Evolutionary conservation across 1,140 invertebrate genomes (phyloP), one percentile per base, ranked within the genome.

Genomic region (Sarcophaga bullata): DNA sequence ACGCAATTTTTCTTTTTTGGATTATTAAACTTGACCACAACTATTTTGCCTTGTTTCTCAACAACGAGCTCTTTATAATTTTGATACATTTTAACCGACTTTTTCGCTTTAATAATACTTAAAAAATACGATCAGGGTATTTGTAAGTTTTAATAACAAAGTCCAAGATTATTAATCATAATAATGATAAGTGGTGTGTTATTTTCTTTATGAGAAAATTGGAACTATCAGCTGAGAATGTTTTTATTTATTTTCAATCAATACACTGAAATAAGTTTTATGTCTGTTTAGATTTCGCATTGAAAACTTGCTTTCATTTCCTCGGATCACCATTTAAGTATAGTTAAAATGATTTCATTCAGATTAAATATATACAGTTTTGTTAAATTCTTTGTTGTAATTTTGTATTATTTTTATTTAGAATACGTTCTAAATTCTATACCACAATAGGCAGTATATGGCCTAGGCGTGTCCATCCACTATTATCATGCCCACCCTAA

Each of bases 1-100:
- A 98, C 90, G 9, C 96, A 95, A 93, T 98, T 98, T 87, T 94
- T 95, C 86, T 94, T 96, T 48, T 87, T 86, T 8, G 96, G 96
- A 84, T 94, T 92, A 88, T 96, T 95, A 68, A 96, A 92, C 80
- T 91, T 93, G 17, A 98, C 92, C 78, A 91, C 92, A 0, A 89
- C 76, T 8, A 89, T 80, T 81, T 86, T 89, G 0, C 58, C 85
- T 52, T 86, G 82, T 54, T 87, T 84, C 76, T 87, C 83, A n/a
- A 89, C 85, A 11, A 84, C 37, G 10, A 89, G 58, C 0, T 85
- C 58, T 37, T 85, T n/a, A 81, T 82, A 86, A 17, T 82, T 84
- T 47, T 82, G 72, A 81, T 89, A 89, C 72, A 82, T 78, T 11
- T 47, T 80, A 46, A n/a, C 8, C 47, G 11, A 17, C 10, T 37